Evolutionary conservation across 2,113 vertebrate genomes (phyloP), one percentile per base, ranked within the genome.

Genomic region (Beaufortia kweichowensis): DNA sequence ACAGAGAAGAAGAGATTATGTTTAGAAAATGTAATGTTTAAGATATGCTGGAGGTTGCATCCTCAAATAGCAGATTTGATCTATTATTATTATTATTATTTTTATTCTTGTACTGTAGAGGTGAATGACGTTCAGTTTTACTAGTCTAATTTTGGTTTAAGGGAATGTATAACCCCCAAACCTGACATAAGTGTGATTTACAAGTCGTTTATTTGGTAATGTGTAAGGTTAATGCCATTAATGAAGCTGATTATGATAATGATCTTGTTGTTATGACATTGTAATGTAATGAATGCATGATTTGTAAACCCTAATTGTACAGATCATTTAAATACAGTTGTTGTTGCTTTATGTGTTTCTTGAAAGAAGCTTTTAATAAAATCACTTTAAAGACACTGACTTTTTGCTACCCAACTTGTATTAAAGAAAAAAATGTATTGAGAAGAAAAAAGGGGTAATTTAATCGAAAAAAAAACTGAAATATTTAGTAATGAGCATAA

Each of bases 251-350:
- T 67, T 21, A 39, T 81, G 81, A 84, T 83, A 26, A 79, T 83
- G 75, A 82, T 23, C 53, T 79, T 82, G 83, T 83, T 77, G 81
- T 77, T 76, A 79, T 64, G 72, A 85, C 79, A 73, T 86, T 89
- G 85, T 90, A 87, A 86, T 90, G 89, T 92, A 89, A 88, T 84
- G 83, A 86, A 90, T 89, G 92, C 90, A 92, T 93, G 91, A 90
- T 90, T 89, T 86, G 79, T 79, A 82, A 87, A 86, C 72, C 85
- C 84, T 87, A 87, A 88, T 90, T 92, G 90, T 91, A 90, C 88
- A 91, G 86, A 84, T 89, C 79, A 88, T 87, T 86, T 89, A 81
- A 80, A 84, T 66, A 80, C 82, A 90, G 87, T 69, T 62, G 75
- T 86, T 87, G 87, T 89, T 85, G 86, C 85, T 89, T 88, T 90